A percentile compares a stretch with the other conserved stretches of the same genome.
Evolutionary conservation across 2,113 vertebrate species (phyloP).

Genomic region (Hirundichthys speculiger): DNA sequence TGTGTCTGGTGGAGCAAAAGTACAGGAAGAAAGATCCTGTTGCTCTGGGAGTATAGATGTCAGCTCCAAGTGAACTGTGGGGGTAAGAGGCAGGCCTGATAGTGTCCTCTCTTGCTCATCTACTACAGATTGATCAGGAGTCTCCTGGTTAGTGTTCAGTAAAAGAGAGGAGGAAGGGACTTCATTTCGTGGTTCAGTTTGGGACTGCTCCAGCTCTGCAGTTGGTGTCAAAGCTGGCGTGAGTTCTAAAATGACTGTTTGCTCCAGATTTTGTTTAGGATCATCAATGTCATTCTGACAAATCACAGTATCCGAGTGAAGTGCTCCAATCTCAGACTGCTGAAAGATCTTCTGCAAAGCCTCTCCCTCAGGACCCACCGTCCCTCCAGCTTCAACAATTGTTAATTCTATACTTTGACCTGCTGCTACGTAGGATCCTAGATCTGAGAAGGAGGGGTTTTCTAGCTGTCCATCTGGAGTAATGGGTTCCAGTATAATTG

Average conservation of each 20-base stretch:
- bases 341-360: slow-evolving; percentile 52
- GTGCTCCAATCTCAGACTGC: slow-evolving; percentile 11
- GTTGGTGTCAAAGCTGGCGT: slow-evolving; percentile 64
- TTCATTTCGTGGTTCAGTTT: slow-evolving; percentile 37
- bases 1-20: slow-evolving; percentile 31
- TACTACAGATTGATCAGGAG: slow-evolving; percentile 10
- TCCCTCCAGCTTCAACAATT: slow-evolving; percentile 35
- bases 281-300: slow-evolving; percentile 39
- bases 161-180: slow-evolving; percentile 35
- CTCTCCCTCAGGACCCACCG: slow-evolving; percentile 31
- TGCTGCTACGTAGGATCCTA: slow-evolving; percentile 38
- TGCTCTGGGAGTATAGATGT: slow-evolving; percentile 44
- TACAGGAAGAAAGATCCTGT: slow-evolving; percentile 30
- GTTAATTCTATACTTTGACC: slow-evolving; percentile 46
- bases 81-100: slow-evolving; percentile 17
- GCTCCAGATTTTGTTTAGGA: slow-evolving; percentile 55
- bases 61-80: slow-evolving; percentile 51
- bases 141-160: slow-evolving; percentile 42
- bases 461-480: slow-evolving; percentile 67
- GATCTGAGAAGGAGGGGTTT: slow-evolving; percentile 52
- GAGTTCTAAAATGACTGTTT: slow-evolving; percentile 72
- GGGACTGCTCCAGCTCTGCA: slow-evolving; percentile 61
- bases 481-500: slow-evolving; percentile 73
- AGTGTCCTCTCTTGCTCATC: slow-evolving; percentile 24
- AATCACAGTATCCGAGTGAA: slow-evolving; percentile 37